These are phyloP conservation scores for Nemurella pictetii DNA, from an alignment of 2,888 invertebrate genomes.

Conservation along the genomic window DNA sequence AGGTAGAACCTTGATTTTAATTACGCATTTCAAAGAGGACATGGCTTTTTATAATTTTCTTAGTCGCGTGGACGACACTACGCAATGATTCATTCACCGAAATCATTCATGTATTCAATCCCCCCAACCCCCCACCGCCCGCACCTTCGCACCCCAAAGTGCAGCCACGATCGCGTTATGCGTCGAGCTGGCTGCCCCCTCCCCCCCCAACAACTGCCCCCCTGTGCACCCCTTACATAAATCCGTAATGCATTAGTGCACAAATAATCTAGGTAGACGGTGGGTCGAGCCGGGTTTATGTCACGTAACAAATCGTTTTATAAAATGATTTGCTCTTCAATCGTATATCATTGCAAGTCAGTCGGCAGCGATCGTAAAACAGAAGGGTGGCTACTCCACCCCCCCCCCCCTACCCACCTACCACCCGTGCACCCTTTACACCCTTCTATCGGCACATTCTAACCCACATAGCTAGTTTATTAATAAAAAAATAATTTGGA, in stretches of 20 bases:
- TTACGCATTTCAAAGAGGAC: not conserved
- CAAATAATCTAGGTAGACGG: constrained; percentile 26
- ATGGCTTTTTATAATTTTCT: constrained; percentile 1
- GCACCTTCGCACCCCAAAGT: not conserved
- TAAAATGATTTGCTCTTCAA: constrained; percentile 18
- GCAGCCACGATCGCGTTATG: too few relatives aligned
- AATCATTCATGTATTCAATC: constrained; percentile 26
- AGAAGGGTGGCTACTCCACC: too few relatives aligned
- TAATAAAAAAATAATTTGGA: too few relatives aligned
- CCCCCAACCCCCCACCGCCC: not conserved
- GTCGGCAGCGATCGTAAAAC: too few relatives aligned
- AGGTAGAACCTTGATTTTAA: not conserved
- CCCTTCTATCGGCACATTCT: too few relatives aligned
- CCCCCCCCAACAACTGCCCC: not conserved
- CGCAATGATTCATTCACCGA: constrained; percentile 24
- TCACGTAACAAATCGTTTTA: constrained; percentile 23
- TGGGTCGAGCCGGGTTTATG: not conserved
- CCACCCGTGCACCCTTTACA: too few relatives aligned
- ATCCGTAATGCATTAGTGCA: constrained; percentile 13
- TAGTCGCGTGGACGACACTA: constrained; percentile 10
- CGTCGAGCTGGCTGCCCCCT: too few relatives aligned
- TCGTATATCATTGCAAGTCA: not conserved
- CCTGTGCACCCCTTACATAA: not conserved
- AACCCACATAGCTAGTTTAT: too few relatives aligned
- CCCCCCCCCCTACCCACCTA: too few relatives aligned